phyloP scores from a whole-genome alignment of 2,888 invertebrate species.

The Scaptomyza cyrtandrae region DNA sequence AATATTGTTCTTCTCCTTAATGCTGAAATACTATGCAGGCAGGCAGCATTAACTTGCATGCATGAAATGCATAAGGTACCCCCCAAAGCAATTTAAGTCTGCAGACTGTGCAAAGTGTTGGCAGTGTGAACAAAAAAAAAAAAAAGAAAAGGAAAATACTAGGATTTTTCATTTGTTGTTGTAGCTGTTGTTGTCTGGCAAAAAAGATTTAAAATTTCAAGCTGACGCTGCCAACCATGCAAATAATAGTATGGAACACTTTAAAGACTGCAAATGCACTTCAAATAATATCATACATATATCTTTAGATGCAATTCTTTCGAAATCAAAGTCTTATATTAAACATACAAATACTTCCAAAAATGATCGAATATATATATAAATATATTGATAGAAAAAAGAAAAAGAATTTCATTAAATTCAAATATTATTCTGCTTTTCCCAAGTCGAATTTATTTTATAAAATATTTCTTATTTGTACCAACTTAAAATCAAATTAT shows the following conservation, averaged over 20 bases:
- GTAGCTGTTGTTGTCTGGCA: constrained; percentile 3
- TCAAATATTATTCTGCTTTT: no score
- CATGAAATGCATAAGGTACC: constrained; percentile 63
- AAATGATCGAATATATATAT: no score
- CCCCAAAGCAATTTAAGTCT: constrained; percentile 18
- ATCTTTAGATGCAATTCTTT: no score
- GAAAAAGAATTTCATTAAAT: no score
- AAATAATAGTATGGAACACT: constrained; percentile 32
- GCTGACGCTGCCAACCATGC: neutral
- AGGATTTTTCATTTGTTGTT: constrained; percentile 1
- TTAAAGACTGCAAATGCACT: constrained; percentile 34
- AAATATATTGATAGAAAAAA: no score
- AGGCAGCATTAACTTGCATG: constrained; percentile 62
- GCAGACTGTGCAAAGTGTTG: constrained; percentile 1
- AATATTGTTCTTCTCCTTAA: constrained; percentile 57
- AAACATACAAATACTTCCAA: no score
- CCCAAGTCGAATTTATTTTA: no score
- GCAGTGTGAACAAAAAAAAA: no score
- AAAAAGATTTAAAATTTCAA: constrained; percentile 37
- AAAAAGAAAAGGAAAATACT: neutral
- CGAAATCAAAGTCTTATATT: no score
- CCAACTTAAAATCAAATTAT: no score
- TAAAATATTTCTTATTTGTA: no score
- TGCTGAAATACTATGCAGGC: constrained; percentile 59
- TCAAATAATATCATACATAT: constrained; percentile 20